phyloP scores from a whole-genome alignment of 2,113 vertebrate genomes.

The Stigmatopora argus region DNA sequence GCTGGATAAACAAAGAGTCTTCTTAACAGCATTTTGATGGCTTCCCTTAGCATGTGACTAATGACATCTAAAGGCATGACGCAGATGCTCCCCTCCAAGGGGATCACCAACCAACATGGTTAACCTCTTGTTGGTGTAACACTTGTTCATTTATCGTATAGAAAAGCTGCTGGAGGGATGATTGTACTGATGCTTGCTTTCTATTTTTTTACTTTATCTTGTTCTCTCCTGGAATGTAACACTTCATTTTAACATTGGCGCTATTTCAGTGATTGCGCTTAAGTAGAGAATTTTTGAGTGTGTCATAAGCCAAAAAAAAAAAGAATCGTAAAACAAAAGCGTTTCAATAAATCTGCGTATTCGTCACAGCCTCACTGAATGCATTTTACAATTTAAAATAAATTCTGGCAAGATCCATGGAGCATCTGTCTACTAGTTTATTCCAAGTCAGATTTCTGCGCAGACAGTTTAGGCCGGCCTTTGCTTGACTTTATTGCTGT shows the following conservation, averaged over 20 bases:
- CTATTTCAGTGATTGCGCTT: background rate
- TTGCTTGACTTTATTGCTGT: constrained; percentile 1
- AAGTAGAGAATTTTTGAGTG: background rate
- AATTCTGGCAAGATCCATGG: constrained; percentile 3
- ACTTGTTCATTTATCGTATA: constrained; percentile 14
- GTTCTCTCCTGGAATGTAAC: background rate
- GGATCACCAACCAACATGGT: background rate
- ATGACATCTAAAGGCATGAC: constrained; percentile 20
- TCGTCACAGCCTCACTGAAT: background rate
- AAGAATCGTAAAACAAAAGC: background rate
- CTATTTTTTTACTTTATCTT: background rate
- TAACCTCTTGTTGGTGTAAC: constrained; percentile 14
- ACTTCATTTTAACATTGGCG: background rate
- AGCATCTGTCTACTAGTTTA: background rate
- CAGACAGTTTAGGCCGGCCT: background rate
- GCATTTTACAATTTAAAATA: background rate
- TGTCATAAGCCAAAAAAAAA: background rate
- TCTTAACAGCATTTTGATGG: constrained; percentile 8
- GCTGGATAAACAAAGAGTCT: constrained; percentile 29
- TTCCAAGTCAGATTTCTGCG: background rate
- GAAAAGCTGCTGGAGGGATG: background rate
- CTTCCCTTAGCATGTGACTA: constrained; percentile 6
- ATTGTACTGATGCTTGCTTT: background rate
- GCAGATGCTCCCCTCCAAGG: constrained; percentile 16
- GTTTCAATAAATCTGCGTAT: background rate